Conservation (phyloP, 2,113 vertebrate species). For the Carassius carassius region DNA sequence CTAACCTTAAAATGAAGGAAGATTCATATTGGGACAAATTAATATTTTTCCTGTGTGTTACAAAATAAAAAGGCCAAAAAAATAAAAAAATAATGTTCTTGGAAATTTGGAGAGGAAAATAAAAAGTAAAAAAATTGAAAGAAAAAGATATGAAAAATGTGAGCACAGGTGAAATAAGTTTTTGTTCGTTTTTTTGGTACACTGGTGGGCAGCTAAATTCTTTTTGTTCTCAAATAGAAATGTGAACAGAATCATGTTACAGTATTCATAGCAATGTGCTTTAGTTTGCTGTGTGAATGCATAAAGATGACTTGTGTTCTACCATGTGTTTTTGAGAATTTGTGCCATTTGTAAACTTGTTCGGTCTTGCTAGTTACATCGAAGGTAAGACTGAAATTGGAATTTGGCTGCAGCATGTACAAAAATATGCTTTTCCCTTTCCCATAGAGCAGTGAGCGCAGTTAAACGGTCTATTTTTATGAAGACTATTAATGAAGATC, state of each 20-base stretch:
- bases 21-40: constrained; percentile 1
- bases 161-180: constrained; percentile 51
- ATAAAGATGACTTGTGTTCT: constrained; percentile 14
- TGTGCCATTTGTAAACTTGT: neutral
- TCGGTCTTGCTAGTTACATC: neutral
- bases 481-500: neutral
- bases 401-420: constrained; percentile 4
- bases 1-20: constrained; percentile 3
- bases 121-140: constrained; percentile 25
- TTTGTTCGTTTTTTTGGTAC: constrained; percentile 36
- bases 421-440: neutral
- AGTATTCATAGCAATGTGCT: constrained; percentile 21
- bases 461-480: neutral
- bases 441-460: neutral
- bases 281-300: constrained; percentile 18
- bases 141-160: constrained; percentile 46
- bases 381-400: neutral
- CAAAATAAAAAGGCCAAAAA: constrained; percentile 30
- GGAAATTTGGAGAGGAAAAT: constrained; percentile 37
- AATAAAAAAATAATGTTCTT: constrained; percentile 40
- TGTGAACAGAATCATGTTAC: constrained; percentile 37
- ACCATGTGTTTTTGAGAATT: neutral
- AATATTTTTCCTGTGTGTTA: constrained; percentile 23
- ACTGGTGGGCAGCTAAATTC: constrained; percentile 54
- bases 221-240: constrained; percentile 24